Evolutionary conservation across 2,888 invertebrate species (phyloP), one percentile per base, ranked within the genome.

Genomic region (Mythimna albipuncta): DNA sequence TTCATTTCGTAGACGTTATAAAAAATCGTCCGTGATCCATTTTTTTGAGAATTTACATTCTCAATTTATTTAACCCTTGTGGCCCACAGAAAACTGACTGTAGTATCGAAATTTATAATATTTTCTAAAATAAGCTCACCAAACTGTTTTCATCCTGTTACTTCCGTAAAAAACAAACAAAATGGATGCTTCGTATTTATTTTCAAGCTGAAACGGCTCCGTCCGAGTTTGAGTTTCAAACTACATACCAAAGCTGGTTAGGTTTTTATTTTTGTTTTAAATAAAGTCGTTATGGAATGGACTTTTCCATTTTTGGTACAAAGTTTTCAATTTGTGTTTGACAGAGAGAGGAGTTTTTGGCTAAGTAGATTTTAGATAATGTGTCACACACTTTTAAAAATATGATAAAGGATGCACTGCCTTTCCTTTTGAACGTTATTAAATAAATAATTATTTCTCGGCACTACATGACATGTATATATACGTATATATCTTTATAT

Each of bases 171-270:
- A 80, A 54, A 69, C 44, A 61, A 73, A 81, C 64, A 70, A 76
- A 77, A 72, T 69, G 57, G 32, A 66, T 58, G 26, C 61, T 67
- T 66, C 57, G 41, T 69, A 69, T 78, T 80, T 77, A 69, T 82
- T 80, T 72, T 54, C n/a, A 16, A 61, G 59, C 32, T 55, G 32
- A 68, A 64, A 67, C 38, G 10, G 21, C n/a, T 10, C 5, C 44
- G 69, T 62, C 59, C 35, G 58, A 82, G 79, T 77, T 77, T 66
- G 77, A 82, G 69, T 78, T 82, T 13, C 21, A 57, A 80, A 80
- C 82, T 73, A 82, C 61, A 68, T 47, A 68, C 83, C 72, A 65
- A 69, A 64, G 62, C 58, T 66, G 41, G 66, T 68, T 7, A 55
- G 32, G 55, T 82, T 82, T 73, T 55, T 44, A 55, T 69, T 82